Base-by-base conservation (phyloP, 35 echinoderm and acorn worm genomes). In the Apostichopus japonicus region DNA sequence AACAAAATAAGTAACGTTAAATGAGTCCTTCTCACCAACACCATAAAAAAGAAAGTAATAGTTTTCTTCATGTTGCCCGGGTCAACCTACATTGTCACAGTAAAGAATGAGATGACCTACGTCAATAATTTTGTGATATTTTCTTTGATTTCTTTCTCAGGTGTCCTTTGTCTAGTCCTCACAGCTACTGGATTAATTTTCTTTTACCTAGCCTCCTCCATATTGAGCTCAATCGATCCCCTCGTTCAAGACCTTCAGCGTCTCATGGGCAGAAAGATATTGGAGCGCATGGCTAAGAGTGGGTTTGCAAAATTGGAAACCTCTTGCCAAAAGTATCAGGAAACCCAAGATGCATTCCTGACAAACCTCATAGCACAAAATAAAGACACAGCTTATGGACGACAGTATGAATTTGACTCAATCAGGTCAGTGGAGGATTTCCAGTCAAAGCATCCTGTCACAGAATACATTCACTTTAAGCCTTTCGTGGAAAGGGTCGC, bases 401-500 rank as follows among this genome's bases (percentile, higher is more conserved):
- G 82, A 71, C 77, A 78, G 72, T 90, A 87, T 71, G 57, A 92
- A 56, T 96, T 96, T 90, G 81, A 16, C 1, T 77, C 92, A 22
- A 89, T 96, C 61, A 75, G 54, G 14, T 58, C 82, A 10, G 62
- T 79, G 10, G 54, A 94, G 19, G 95, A 96, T 1, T 96, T 87
- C 54, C 55, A 80, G 25, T 7, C 21, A 61, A 77, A 84, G 15
- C 95, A 96, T 65, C 95, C 95, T 0, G 71, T 96, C 4, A 92
- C 90, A 23, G 86, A 77, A 23, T 94, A 94, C 33, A 77, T 78
- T 77, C 90, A 96, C 86, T 90, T 83, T 80, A 88, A 94, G 55
- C 77, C 90, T 21, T 96, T 90, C 83, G 76, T 96, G 13, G 86
- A 96, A 44, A 56, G 93, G 10, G 83, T 96, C 25, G 90, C 91